These are phyloP conservation scores for Alectoris magna DNA, from an alignment of 2,797 vertebrate genomes.

Conservation along the genomic window DNA sequence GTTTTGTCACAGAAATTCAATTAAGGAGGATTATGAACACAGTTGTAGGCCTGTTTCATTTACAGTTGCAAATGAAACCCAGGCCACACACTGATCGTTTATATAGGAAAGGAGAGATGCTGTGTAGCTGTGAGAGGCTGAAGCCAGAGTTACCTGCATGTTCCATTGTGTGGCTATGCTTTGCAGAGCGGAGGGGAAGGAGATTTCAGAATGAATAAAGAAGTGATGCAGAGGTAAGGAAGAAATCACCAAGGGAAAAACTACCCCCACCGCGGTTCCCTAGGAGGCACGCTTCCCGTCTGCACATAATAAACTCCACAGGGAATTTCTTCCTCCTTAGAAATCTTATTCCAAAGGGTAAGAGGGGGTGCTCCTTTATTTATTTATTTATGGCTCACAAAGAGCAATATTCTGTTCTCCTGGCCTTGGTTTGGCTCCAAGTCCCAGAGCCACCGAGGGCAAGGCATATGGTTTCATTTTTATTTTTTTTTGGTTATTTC, in stretches of 20 bases:
- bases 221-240: neutral
- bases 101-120: conserved; percentile 53
- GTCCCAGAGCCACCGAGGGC: neutral
- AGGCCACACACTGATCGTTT: conserved; percentile 76
- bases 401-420: conserved; percentile 47
- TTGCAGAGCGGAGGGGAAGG: conserved; percentile 10
- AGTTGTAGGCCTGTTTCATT: conserved; percentile 77
- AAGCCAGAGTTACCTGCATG: conserved; percentile 44
- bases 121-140: conserved; percentile 24
- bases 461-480: neutral
- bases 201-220: conserved; percentile 42
- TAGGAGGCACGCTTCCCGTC: conserved; percentile 30
- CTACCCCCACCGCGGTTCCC: conserved; percentile 38
- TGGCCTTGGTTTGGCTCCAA: conserved; percentile 50
- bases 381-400: conserved; percentile 56
- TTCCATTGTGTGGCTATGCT: conserved; percentile 54
- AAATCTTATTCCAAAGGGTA: conserved; percentile 24
- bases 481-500: neutral
- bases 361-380: conserved; percentile 31
- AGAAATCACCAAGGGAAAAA: conserved; percentile 34
- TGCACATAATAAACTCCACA: conserved; percentile 63
- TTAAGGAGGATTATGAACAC: conserved; percentile 78
- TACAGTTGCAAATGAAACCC: conserved; percentile 77
- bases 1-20: conserved; percentile 78
- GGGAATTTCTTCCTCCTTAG: conserved; percentile 55